Base-by-base conservation (phyloP, 2,113 vertebrate species). In the Atrichornis clamosus region DNA sequence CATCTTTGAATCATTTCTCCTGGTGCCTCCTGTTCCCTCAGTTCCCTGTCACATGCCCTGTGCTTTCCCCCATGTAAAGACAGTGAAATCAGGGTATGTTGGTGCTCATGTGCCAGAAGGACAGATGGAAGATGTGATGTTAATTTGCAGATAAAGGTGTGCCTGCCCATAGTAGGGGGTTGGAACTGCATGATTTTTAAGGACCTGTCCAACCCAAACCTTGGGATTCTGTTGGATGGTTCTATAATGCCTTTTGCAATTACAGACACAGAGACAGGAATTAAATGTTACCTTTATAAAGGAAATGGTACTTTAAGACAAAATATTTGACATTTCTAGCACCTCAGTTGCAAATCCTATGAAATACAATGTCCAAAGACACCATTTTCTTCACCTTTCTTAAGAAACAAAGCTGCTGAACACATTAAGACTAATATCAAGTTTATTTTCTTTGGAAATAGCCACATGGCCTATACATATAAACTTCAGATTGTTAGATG, bases 51-150 rank as follows among this genome's bases (percentile, higher is more conserved):
- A 1, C 3, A 0, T 5, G 8, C 42, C 63, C 24, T 19, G 30
- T 41, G 68, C 67, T 42, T n/a, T 41, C 41, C 58, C 37, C 24
- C 53, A 3, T 0, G 0, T 4, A 26, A 18, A 9, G 8, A 2
- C 0, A 7, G 7, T 11, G 65, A 17, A 56, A 33, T 24, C 24
- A 2, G 30, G 15, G 26, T 4, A 11, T 9, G 9, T 26, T 56
- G 30, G 33, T 2, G 4, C 23, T 60, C 24, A 0, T 1, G 4
- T 4, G 39, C 4, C 74, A 72, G n/a, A 3, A 62, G 39, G 44
- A 42, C 30, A 58, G 28, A 19, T 2, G 10, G 3, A 15, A 52
- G 53, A 32, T 13, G 14, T 9, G 59, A 15, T 21, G 39, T 2
- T 24, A 15, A 22, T 33, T 2, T 59, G 30, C 33, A 59, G 33